Base-by-base conservation (phyloP, 2,113 vertebrate species). In the Apaloderma vittatum region DNA sequence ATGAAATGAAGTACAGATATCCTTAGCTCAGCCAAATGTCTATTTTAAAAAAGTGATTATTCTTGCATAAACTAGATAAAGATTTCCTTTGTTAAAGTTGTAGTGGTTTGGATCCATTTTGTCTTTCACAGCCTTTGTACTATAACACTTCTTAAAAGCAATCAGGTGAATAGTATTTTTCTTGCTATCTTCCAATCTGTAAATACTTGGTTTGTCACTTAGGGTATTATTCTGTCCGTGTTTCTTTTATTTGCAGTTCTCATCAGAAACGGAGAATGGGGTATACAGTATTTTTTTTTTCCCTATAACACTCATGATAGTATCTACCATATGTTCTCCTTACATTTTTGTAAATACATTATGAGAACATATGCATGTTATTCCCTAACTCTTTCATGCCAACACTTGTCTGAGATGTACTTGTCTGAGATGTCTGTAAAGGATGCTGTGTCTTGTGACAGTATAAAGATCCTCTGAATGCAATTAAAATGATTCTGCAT, bases 401-500 rank as follows among this genome's bases (percentile, higher is more conserved):
- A 96, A 86, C 67, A 57, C 85, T 96, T 95, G 46, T 95, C 92
- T 96, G 67, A 95, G 74, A 88, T 80, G 43, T 91, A 57, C 85
- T 96, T 95, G 46, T 95, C 92, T 96, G 67, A 95, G 74, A 88
- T 80, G 43, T 91, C 73, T 93, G 37, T 54, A 94, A 74, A 83
- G 45, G 37, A 94, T 93, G 75, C 26, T 73, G 29, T 72, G 23
- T 87, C 86, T 83, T 76, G 23, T 92, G 88, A 76, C 85, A 92
- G 45, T 71, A 49, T 58, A 65, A 90, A 66, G 79, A 83, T 62
- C 46, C 23, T 71, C 24, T 63, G 75, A 93, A 93, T 73, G 26
- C 18, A 77, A 86, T 76, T 86, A 77, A 88, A 94, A 62, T 73
- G 6, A 55, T 76, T 75, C 37, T 76, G 43, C 79, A 71, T n/a